Base-by-base conservation (phyloP, 2,888 invertebrate genomes). In the Lasioglossum morio region DNA sequence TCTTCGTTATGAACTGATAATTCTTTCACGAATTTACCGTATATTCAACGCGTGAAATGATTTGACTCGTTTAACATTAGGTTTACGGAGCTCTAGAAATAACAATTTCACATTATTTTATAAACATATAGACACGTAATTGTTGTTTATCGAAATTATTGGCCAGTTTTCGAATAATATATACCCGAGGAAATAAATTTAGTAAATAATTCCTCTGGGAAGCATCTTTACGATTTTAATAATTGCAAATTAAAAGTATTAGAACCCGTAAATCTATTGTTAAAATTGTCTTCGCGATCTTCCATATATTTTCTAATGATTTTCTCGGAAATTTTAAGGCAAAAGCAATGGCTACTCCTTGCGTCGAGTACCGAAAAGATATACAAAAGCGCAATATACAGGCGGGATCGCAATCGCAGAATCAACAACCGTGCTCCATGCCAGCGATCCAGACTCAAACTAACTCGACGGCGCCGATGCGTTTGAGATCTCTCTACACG, bases 401-500 rank as follows among this genome's bases (percentile, higher is more conserved):
- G 43, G n/a, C 85, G 19, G 85, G 86, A 19, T 72, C 84, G 14
- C 91, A 90, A 37, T 40, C 83, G 14, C 63, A 86, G 27, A 81
- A 75, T 60, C 73, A 86, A 69, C 88, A 90, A 23, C 85, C 92
- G 0, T 88, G 92, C 76, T 87, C 93, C 0, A 40, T 89, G 48
- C 81, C 86, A 27, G 72, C 92, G 30, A 85, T 93, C 79, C 92
- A 92, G 57, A 93, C 88, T 79, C 92, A 93, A 63, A 86, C 79
- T 74, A 85, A 92, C 30, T 86, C 92, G 3, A 89, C 90, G 19
- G 90, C 94, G 85, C 92, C 96, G 57, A 96, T 96, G 90, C 96
- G 97, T 88, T 97, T 97, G 16, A 96, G 97, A 90, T 97, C 97
- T 95, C 96, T 97, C 80, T 97, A 97, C 92, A 97, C 97, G 73